These are phyloP conservation scores for Phylloscopus whistleri DNA, from an alignment of 2,113 vertebrate species.

Conservation along the genomic window DNA sequence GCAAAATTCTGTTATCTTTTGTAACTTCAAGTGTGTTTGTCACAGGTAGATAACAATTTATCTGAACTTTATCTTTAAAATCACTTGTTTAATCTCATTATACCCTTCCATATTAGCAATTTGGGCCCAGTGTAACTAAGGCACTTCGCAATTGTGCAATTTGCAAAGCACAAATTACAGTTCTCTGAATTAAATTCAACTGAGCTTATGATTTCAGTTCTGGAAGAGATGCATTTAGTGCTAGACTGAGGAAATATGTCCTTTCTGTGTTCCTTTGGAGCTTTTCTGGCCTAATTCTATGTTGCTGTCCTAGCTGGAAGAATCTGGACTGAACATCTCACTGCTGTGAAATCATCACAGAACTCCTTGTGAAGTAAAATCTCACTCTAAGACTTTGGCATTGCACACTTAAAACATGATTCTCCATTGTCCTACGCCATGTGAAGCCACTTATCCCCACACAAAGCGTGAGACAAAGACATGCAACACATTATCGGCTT, in stretches of 20 bases:
- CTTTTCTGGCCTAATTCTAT: not conserved
- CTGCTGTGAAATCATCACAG: not conserved
- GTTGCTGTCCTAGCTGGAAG: not conserved
- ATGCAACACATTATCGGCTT: not conserved
- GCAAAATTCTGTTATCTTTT: not conserved
- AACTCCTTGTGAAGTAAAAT: not conserved
- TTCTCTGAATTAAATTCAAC: not conserved
- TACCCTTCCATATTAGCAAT: not conserved
- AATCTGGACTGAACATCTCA: not conserved
- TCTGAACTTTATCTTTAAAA: not conserved
- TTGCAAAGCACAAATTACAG: not conserved
- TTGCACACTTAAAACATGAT: not conserved
- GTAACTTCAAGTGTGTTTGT: not conserved
- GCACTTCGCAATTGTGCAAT: not conserved
- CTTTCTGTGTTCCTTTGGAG: not conserved
- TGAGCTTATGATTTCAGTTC: not conserved
- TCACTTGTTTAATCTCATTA: not conserved
- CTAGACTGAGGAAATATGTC: not conserved
- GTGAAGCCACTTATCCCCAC: not conserved
- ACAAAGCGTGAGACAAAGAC: not conserved
- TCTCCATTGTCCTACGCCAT: not conserved
- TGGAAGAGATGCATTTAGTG: not conserved
- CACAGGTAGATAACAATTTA: not conserved
- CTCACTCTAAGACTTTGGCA: not conserved
- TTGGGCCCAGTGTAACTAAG: not conserved